Evolutionary conservation across 1,140 invertebrate species (phyloP), one percentile per base, ranked within the genome.

Genomic region (Thalassaphorura encarpata): DNA sequence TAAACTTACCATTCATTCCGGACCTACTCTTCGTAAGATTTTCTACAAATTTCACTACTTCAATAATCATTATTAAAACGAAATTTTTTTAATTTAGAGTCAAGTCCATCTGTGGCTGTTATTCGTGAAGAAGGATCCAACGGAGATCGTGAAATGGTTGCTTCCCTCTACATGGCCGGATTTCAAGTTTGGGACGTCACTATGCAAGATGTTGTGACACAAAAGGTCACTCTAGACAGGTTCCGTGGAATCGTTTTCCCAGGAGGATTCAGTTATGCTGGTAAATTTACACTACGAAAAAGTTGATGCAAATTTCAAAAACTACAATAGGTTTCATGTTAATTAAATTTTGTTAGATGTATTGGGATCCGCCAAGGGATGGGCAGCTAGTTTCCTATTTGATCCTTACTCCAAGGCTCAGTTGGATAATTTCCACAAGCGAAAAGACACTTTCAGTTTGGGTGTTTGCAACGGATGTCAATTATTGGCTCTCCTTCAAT

Each of bases 381-480:
- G 95, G 95, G 92, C 94, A 2, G 92, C 89, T 0, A 85, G 86
- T 64, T 82, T 97, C 16, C 67, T 87, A 3, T 94, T 89, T 69
- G 76, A 85, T 69, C 66, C 72, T 23, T 66, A 65, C 16, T 61
- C 85, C 3, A 78, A 80, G 52, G 73, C 80, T 23, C 87, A 93
- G 67, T 83, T 97, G 42, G 69, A 80, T 28, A 71, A 76, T 53
- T 95, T 95, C 72, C 70, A 78, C 39, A 66, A 70, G 8, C 78
- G 89, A 21, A 61, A 73, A 2, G 83, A 96, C 68, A 95, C 89
- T 0, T 98, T 98, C 69, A 95, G 91, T 60, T 78, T 98, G 42
- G 95, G 95, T 39, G 88, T 98, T 11, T 98, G 95, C 69, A 99
- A 99, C 73, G 95, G 95, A 1, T 97, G 94, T 68, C 95, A 99